Evolutionary conservation across 1,140 invertebrate genomes (phyloP), one percentile per base, ranked within the genome.

Genomic region (Chironomus tepperi): DNA sequence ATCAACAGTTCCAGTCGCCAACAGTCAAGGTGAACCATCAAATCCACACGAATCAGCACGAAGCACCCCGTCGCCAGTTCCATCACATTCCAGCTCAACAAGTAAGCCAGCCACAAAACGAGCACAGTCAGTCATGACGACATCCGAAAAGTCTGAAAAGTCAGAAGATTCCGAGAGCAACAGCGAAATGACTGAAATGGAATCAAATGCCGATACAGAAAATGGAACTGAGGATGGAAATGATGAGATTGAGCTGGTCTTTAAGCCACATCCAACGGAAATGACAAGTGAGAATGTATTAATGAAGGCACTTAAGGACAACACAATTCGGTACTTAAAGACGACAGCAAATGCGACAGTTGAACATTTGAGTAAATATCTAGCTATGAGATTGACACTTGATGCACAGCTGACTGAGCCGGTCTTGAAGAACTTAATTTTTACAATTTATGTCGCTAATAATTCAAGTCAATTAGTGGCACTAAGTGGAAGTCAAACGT

Each of bases 321-420:
- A 93, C 78, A 91, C 91, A 74, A 88, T 93, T 74, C 85, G 95
- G 76, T 96, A 94, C 79, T 91, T 98, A 21, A 98, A 98, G 85
- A 98, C 96, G 5, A 96, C 95, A 42, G 94, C 94, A 15, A 97
- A 97, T 87, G 95, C 95, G 15, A 95, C 94, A 90, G 95, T 98
- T 76, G 96, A 98, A 80, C 97, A 98, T 84, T 84, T 98, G 1
- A 94, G 93, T 80, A 98, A 98, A 83, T 98, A 98, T 82, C 84
- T 98, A 75, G 94, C 94, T 1, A 97, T 97, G 89, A 87, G 96
- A 73, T 84, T 98, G 16, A 93, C 94, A 0, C 82, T 98, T 16
- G 96, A 98, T 79, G 88, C 90, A 0, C 92, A 95, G 78, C 82
- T 94, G 42, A 89, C 91, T 0, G 89, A 92, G 77, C 16, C 65